Conservation (phyloP, 2,113 vertebrate species). For the Eulemur macaco region DNA sequence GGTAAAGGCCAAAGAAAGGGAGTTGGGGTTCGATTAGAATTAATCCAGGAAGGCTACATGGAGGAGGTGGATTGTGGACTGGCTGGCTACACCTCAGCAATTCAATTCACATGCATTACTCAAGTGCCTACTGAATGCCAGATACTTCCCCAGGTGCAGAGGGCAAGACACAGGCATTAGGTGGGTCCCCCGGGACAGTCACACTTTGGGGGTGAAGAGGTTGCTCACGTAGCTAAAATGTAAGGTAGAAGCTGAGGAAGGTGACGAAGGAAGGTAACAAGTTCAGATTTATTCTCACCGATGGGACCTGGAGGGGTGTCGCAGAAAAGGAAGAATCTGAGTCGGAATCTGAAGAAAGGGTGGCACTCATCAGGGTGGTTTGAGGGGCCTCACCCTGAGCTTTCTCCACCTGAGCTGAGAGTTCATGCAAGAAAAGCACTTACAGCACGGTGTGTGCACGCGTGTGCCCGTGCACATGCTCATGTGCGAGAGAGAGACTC, state of each 20-base stretch:
- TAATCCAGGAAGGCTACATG: background rate
- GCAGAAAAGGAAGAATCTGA: background rate
- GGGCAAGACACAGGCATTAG: background rate
- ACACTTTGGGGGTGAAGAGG: background rate
- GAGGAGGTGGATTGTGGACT: background rate
- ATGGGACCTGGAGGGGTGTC: background rate
- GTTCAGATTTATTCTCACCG: no score
- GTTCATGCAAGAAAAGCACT: background rate
- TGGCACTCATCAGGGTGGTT: background rate
- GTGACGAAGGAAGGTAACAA: background rate
- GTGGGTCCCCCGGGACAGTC: no score
- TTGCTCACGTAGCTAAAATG: no score
- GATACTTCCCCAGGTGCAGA: background rate
- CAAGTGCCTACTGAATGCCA: no score
- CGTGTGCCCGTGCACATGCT: rapidly evolving
- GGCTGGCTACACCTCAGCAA: background rate
- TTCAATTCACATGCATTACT: background rate
- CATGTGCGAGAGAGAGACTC: no score
- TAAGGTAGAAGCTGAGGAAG: background rate
- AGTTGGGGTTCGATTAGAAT: background rate
- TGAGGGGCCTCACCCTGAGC: background rate
- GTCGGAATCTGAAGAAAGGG: no score
- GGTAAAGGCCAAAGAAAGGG: background rate
- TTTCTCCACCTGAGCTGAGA: background rate
- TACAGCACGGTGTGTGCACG: rapidly evolving